Evolutionary conservation across 2,797 vertebrate genomes (phyloP).

Genomic region (Phataginus tetradactyla): DNA sequence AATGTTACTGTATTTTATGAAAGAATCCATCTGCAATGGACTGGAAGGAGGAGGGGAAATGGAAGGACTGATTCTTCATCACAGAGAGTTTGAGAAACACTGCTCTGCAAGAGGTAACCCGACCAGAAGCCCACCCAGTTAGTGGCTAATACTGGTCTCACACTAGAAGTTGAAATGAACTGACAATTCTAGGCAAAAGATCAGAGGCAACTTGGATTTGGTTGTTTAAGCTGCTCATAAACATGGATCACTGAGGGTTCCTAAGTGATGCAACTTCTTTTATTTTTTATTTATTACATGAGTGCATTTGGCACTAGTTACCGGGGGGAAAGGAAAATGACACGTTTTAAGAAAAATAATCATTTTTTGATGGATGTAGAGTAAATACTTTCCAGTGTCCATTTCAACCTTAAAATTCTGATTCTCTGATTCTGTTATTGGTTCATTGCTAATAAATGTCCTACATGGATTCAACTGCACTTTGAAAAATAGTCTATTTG

Average conservation of each 20-base stretch:
- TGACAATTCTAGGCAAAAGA: background rate
- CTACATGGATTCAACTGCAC: background rate
- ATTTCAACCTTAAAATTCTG: background rate
- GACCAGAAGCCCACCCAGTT: background rate
- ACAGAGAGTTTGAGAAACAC: background rate
- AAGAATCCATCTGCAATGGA: background rate
- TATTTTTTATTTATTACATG: background rate
- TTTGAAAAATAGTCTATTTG: background rate
- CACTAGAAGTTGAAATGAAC: background rate
- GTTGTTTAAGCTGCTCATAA: background rate
- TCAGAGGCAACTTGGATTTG: background rate
- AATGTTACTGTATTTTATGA: background rate
- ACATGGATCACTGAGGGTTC: background rate
- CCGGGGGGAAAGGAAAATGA: background rate
- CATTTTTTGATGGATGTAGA: background rate
- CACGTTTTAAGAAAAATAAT: background rate
- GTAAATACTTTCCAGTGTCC: background rate
- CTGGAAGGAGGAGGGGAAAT: background rate
- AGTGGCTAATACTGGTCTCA: background rate
- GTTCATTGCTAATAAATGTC: background rate
- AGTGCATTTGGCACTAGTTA: background rate
- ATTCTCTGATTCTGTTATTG: background rate
- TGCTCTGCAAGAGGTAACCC: fast-evolving
- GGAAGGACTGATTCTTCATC: background rate
- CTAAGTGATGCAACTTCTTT: background rate